Evolutionary conservation across 1,140 invertebrate genomes (phyloP).

Genomic region (Diorhabda elongata): DNA sequence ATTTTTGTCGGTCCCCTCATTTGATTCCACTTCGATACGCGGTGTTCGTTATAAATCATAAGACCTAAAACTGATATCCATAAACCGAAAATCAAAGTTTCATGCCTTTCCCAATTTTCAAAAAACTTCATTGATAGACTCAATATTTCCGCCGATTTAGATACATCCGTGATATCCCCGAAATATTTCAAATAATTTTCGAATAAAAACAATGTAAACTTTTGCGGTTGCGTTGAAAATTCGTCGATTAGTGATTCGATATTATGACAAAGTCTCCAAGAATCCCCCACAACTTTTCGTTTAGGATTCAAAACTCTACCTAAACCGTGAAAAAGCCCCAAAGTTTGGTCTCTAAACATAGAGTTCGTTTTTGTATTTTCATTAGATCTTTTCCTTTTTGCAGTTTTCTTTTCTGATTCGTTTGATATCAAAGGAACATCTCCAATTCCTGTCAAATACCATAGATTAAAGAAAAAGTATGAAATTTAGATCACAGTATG

Average conservation of each 20-base stretch:
- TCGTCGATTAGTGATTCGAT: constrained; percentile 61
- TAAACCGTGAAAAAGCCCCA: constrained; percentile 67
- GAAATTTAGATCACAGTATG: constrained; percentile 5
- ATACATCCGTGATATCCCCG: constrained; percentile 54
- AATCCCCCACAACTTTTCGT: constrained; percentile 49
- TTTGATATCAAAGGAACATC: constrained; percentile 31
- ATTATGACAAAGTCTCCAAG: constrained; percentile 54
- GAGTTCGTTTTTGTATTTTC: constrained; percentile 47
- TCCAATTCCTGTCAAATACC: constrained; percentile 27
- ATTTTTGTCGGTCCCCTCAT: constrained; percentile 56
- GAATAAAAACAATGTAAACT: constrained; percentile 63
- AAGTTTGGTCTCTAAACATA: constrained; percentile 60
- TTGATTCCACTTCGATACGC: constrained; percentile 66
- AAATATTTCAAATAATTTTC: constrained; percentile 73
- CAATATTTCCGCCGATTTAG: constrained; percentile 55
- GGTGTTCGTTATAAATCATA: constrained; percentile 65
- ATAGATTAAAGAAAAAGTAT: not conserved
- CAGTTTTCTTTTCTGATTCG: constrained; percentile 43
- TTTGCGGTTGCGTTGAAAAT: constrained; percentile 59
- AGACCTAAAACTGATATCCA: constrained; percentile 60
- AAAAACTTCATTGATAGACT: constrained; percentile 61
- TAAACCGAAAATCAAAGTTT: constrained; percentile 52
- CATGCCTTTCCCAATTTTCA: constrained; percentile 61
- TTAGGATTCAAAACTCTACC: constrained; percentile 75
- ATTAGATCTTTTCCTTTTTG: constrained; percentile 36